Base-by-base conservation (phyloP, 1,140 invertebrate species). In the Coboldia fuscipes region DNA sequence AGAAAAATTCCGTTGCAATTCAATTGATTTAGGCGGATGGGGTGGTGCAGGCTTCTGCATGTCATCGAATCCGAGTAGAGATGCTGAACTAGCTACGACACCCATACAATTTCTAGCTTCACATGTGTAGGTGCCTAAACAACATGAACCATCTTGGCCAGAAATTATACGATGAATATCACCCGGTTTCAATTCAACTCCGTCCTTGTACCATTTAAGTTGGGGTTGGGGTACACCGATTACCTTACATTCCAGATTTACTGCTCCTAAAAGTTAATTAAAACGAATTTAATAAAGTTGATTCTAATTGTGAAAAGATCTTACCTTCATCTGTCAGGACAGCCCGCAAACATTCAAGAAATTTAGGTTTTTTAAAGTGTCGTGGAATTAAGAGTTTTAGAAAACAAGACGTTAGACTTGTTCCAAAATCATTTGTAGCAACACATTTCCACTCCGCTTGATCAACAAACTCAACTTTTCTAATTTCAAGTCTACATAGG, bases 51-150 rank as follows among this genome's bases (percentile, higher is more conserved):
- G 51, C 40, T 62, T 58, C 31, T 62, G 65, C 3, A 55, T 50
- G 61, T 82, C 78, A 63, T 88, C 83, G 46, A 88, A 85, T 12
- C 83, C 83, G 18, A 86, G 60, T 9, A 90, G 57, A 1, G 82
- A 83, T 1, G 84, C 84, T 1, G 81, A 85, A 52, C 82, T 86
- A 16, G 76, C 74, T 0, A 85, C 78, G 13, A 75, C 73, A 4
- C 86, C 88, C 80, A 88, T 92, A 45, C 84, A 89, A 51, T 92
- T 92, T 38, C 68, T 67, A 1, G 86, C 86, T 60, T 92, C 83
- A 54, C 89, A 93, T 0, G 84, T 88, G 44, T 93, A 94, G 2
- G 81, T 86, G 16, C 89, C 90, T 22, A 90, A 56, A 42, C 82
- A 86, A 44, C 83, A 86, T 8, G 78, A 85, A 2, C 83, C 82